phyloP scores from a whole-genome alignment of 2,113 vertebrate genomes.

The Hippocampus barbouri region DNA sequence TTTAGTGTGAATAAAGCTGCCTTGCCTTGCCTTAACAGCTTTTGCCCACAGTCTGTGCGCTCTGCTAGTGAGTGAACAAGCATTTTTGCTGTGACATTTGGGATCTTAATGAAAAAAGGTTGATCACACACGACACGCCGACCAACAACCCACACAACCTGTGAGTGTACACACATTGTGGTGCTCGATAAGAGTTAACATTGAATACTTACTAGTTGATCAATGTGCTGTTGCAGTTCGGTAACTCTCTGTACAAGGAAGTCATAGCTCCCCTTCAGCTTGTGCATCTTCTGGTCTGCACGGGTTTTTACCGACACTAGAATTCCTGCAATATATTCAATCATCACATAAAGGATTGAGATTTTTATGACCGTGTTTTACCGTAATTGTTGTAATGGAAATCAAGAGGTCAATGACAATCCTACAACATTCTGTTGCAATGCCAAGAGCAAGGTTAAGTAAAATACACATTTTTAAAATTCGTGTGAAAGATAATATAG shows the following conservation, averaged over 20 bases:
- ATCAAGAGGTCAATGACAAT: neutral
- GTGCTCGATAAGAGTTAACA: neutral
- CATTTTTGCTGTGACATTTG: too few species aligned
- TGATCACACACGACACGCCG: too few species aligned
- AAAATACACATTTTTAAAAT: neutral
- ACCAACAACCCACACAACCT: neutral
- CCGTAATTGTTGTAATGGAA: too few species aligned
- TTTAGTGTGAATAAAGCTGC: too few species aligned
- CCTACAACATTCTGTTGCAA: neutral
- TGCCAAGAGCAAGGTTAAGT: neutral
- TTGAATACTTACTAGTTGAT: constrained; percentile 76
- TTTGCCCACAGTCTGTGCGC: too few species aligned
- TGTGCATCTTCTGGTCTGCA: constrained; percentile 78
- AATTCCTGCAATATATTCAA: constrained; percentile 74
- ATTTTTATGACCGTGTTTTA: too few species aligned
- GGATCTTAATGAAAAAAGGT: too few species aligned
- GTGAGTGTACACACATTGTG: neutral
- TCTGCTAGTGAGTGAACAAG: too few species aligned
- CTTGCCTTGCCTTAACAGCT: too few species aligned
- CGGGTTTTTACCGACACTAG: constrained; percentile 87
- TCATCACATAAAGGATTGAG: neutral
- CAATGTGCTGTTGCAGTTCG: constrained; percentile 77
- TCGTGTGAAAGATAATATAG: neutral
- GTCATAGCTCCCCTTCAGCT: constrained; percentile 84
- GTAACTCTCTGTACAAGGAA: constrained; percentile 77